These are phyloP conservation scores for Hecatera dysodea DNA, from an alignment of 2,888 invertebrate genomes.

Conservation along the genomic window DNA sequence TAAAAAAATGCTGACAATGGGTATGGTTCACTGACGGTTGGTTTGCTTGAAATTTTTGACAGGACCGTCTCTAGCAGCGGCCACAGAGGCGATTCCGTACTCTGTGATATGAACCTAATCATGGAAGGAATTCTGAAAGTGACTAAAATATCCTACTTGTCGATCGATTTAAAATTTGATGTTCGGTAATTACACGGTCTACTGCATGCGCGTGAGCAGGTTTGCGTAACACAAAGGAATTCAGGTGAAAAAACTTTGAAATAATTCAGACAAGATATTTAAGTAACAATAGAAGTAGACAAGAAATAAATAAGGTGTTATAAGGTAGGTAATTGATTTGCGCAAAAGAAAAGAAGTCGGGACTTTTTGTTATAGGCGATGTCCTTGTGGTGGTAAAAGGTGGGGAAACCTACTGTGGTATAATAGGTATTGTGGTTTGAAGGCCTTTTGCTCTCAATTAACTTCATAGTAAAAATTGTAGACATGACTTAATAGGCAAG, in stretches of 20 bases:
- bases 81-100: no score
- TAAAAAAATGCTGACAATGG: no score
- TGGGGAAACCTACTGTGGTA: not conserved
- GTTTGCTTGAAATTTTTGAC: no score
- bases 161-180: constrained; percentile 44
- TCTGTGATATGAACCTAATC: constrained; percentile 8
- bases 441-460: constrained; percentile 1
- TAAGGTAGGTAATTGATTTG: constrained; percentile 33
- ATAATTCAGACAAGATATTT: constrained; percentile 37
- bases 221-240: constrained; percentile 53
- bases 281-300: constrained; percentile 38
- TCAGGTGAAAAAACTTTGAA: constrained; percentile 42
- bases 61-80: no score
- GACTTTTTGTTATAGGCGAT: constrained; percentile 20
- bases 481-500: not conserved
- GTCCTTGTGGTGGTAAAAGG: constrained; percentile 42
- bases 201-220: constrained; percentile 42
- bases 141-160: constrained; percentile 33
- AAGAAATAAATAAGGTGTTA: constrained; percentile 44
- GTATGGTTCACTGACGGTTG: no score
- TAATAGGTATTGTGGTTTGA: constrained; percentile 8
- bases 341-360: constrained; percentile 6
- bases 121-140: constrained; percentile 51
- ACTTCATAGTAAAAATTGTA: not conserved
- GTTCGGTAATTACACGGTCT: constrained; percentile 67